Evolutionary conservation across 2,797 vertebrate genomes (phyloP), one percentile per base, ranked within the genome.

Genomic region (Potorous gilbertii): DNA sequence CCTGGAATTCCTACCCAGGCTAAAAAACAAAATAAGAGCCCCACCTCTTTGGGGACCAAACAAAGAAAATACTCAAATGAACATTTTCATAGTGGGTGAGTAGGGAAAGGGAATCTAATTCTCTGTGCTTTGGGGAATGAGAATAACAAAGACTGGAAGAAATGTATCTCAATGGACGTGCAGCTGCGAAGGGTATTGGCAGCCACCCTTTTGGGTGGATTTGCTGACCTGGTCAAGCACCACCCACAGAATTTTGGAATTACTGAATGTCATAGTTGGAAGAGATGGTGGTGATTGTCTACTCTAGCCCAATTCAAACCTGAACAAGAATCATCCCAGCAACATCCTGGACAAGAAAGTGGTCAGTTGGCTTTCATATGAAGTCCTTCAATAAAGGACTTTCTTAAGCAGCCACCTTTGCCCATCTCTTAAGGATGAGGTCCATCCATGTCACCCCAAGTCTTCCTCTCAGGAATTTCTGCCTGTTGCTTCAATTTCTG

Each of bases 11-110:
- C 95, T 97, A 95, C 93, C 96, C 96, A 96, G 96, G 89, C 81
- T 0, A 24, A 96, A 96, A 95, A 96, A 95, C 1, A 1, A 90
- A 97, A 95, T 50, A 8, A 92, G 55, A 56, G 90, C 97, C 95
- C 96, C 97, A 96, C 98, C 97, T 97, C 97, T 96, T 97, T 97
- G 97, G 97, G 97, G 97, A 95, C 94, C 97, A 97, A 98, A 98
- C 98, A 98, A 98, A 97, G 97, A 97, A 92, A 90, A 96, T 98
- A 97, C 97, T 97, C 96, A 97, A 97, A 96, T 93, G 96, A 97
- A 97, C 97, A 97, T 95, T 97, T 97, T 90, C 95, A 91, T 92
- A 40, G 96, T 97, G 96, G 96, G 74, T 87, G 74, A 87, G 40
- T 54, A 90, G 90, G 90, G 90, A 54, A 97, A 98, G 97, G 97